Percentiles rank a stretch among this genome's conserved stretches.
phyloP scores from a whole-genome alignment of 2,113 vertebrate species.

The mouse (Mus musculus) region GRCm39 chr8:61935501-61936000 shows the following conservation, averaged over 20 bases:
- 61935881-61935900: too few relatives aligned
- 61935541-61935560: neutral
- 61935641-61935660: constrained; percentile 35
- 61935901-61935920: neutral
- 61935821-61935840: neutral
- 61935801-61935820: neutral
- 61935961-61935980: neutral
- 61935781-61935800: neutral
- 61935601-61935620: constrained; percentile 10
- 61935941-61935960: neutral
- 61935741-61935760: neutral
- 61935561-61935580: neutral
- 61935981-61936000: neutral
- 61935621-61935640: neutral
- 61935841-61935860: neutral
- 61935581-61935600: neutral
- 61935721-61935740: neutral
- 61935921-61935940: neutral
- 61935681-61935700: constrained; percentile 29
- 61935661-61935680: neutral
- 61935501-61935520: neutral
- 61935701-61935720: neutral
- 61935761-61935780: neutral
- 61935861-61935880: too few relatives aligned
- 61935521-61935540: neutral